Base-by-base conservation (phyloP, 2,888 invertebrate species). In the Eustalomyia histrio region DNA sequence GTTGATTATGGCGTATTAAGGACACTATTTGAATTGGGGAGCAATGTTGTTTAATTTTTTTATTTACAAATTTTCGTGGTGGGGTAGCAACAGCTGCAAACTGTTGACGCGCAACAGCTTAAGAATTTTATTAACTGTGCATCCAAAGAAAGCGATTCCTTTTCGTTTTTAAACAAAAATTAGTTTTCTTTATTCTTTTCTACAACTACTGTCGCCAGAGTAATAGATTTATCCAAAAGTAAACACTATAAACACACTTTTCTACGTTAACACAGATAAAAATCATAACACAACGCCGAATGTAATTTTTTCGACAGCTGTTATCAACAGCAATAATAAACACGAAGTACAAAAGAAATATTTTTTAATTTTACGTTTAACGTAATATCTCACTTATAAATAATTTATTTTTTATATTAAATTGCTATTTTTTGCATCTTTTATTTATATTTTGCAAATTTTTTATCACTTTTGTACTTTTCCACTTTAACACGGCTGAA, bases 231-330 rank as follows among this genome's bases (percentile, higher is more conserved):
- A 83, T 83, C 86, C 85, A 85, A 86, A 85, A 86, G 85, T 85
- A 86, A 86, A 86, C 84, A 84, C 83, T 80, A 83, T 63, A 63
- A 39, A 63, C 84, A 83, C 83, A 84, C 84, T 85, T 85, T 84
- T 84, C 76, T 83, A 80, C 58, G 75, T 83, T 71, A 73, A 68
- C 50, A 71, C 75, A 71, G 47, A 61, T 12, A 39, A 39, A 61
- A 67, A 55, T 74, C 69, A 65, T 39, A 52, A 83, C 68, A 73
- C 76, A 58, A 67, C 75, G 76, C 63, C 72, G 58, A 72, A 29
- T 7, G 29, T 52, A 63, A 52, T 39, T 53, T 35, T 52, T 35
- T 65, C 53, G 18, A 60, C 80, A 80, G 47, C 73, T 80, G 80
- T 65, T 69, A 72, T 35, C 10, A 61, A 24, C 5, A 53, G 60